Percentiles rank a stretch among this genome's conserved stretches.
These are phyloP conservation scores for Spermophilus dauricus DNA, from an alignment of 2,113 vertebrate species.

Conservation along the genomic window DNA sequence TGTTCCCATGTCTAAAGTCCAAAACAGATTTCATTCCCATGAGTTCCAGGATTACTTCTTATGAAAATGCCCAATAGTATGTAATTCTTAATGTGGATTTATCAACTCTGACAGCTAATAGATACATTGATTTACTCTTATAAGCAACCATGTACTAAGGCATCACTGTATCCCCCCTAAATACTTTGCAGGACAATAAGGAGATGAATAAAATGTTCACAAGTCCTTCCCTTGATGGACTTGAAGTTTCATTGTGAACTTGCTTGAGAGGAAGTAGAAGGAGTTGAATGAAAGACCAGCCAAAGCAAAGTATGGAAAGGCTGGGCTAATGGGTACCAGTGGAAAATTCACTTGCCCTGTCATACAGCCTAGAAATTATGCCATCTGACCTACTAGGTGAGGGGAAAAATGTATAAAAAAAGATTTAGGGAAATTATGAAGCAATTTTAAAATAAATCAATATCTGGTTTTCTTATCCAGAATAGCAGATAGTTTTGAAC, in stretches of 20 bases:
- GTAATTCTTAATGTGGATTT: constrained; percentile 22
- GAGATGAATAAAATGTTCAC: neutral
- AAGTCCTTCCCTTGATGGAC: neutral
- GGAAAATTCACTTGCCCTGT: neutral
- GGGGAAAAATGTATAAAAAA: neutral
- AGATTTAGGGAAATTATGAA: neutral
- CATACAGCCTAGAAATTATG: neutral
- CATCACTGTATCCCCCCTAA: neutral
- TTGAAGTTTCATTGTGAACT: neutral
- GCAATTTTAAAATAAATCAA: neutral
- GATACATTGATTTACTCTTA: neutral
- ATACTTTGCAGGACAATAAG: neutral
- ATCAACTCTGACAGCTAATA: neutral
- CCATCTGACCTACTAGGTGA: neutral
- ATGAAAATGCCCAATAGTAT: constrained; percentile 14
- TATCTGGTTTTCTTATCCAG: constrained; percentile 4
- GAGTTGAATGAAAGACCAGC: too few relatives aligned
- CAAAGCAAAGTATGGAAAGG: neutral
- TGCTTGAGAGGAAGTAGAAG: neutral
- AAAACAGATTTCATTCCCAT: constrained; percentile 45
- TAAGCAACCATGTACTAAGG: neutral
- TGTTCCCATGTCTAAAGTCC: neutral
- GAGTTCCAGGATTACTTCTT: neutral
- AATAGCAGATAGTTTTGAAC: neutral
- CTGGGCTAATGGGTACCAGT: neutral